Percentiles rank a stretch among this genome's conserved stretches.
Conservation (phyloP, 2,888 invertebrate species). For the Dexiosoma caninum region DNA sequence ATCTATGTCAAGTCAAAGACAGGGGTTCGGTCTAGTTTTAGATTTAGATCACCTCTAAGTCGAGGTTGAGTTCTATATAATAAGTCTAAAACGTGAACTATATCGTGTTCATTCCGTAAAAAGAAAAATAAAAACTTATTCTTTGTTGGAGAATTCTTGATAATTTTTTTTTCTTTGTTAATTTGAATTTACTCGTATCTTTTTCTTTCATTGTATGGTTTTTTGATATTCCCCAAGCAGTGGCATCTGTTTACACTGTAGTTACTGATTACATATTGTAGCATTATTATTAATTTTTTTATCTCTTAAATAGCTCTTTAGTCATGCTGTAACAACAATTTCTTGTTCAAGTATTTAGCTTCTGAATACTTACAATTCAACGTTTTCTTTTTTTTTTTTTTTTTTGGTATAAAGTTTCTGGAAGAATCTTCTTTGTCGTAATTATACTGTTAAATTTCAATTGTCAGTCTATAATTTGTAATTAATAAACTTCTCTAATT, state of each 20-base stretch:
- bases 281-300: constrained; percentile 12
- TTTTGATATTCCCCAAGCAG: constrained; percentile 21
- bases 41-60: too few species aligned
- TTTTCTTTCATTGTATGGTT: constrained; percentile 12
- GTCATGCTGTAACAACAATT: constrained; percentile 17
- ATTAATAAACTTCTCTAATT: constrained; percentile 35
- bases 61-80: too few species aligned
- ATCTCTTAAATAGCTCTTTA: constrained; percentile 33
- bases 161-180: constrained; percentile 26
- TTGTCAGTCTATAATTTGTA: constrained; percentile 53
- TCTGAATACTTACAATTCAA: too few species aligned
- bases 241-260: constrained; percentile 39
- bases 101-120: neutral
- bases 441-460: constrained; percentile 53
- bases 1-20: too few species aligned
- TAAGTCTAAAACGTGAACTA: neutral
- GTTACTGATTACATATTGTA: neutral
- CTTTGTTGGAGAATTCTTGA: too few species aligned
- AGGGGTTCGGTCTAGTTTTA: too few species aligned
- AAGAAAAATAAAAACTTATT: neutral
- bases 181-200: neutral
- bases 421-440: constrained; percentile 14
- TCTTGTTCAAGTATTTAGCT: neutral
- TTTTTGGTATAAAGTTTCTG: neutral
- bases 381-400: neutral